These are phyloP conservation scores for Cydia fagiglandana DNA, from an alignment of 1,140 invertebrate genomes.

Conservation along the genomic window DNA sequence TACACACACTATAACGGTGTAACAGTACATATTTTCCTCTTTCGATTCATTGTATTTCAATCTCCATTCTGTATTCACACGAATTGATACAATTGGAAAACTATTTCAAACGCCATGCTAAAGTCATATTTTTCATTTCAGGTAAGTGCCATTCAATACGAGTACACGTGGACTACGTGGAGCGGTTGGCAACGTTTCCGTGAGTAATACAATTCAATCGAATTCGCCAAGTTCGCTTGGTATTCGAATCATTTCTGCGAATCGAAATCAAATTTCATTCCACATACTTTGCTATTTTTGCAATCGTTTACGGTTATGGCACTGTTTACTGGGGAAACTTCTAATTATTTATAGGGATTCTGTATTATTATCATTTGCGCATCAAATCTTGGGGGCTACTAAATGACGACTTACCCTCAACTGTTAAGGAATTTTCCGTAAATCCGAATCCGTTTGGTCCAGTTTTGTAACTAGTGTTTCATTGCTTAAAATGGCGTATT, in stretches of 20 bases:
- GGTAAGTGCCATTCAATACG: neutral
- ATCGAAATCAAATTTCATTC: neutral
- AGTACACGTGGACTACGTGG: neutral
- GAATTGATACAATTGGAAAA: no score
- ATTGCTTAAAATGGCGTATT: neutral
- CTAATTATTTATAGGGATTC: no score
- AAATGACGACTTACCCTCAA: neutral
- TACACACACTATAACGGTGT: no score
- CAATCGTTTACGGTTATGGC: neutral
- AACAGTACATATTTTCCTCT: no score
- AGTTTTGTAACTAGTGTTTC: neutral
- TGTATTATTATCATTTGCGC: neutral
- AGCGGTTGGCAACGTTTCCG: neutral
- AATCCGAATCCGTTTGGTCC: neutral
- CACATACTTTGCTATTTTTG: neutral
- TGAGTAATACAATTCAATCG: slow-evolving; percentile 5
- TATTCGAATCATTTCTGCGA: slow-evolving; percentile 5
- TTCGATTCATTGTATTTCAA: no score
- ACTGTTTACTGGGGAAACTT: no score
- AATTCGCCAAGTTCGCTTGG: neutral
- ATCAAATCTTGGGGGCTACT: neutral
- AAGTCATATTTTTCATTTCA: neutral
- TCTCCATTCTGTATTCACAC: no score
- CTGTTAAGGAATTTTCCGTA: slow-evolving; percentile 6
- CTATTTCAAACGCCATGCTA: neutral